Conservation (phyloP, 2,797 vertebrate genomes). For the Gallinago solitaria region DNA sequence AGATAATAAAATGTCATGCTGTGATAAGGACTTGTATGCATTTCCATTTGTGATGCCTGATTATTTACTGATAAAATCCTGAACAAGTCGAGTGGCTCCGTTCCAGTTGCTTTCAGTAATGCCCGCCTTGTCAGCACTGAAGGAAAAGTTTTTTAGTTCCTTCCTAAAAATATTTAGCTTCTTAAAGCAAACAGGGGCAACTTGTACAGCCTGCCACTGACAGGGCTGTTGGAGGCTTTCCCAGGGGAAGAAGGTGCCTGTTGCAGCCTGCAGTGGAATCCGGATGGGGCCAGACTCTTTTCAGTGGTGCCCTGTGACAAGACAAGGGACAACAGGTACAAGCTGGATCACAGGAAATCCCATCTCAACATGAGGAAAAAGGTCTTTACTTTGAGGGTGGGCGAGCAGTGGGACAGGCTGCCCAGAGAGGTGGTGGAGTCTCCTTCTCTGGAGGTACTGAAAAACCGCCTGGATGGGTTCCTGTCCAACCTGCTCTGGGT, state of each 20-base stretch:
- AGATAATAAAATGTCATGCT: neutral
- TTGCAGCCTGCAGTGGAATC: neutral
- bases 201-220: neutral
- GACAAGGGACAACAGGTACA: neutral
- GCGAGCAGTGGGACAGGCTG: neutral
- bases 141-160: neutral
- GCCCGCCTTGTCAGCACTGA: neutral
- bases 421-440: neutral
- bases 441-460: neutral
- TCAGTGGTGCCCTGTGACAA: neutral
- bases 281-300: neutral
- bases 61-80: conserved; percentile 6
- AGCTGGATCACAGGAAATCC: neutral
- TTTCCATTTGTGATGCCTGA: conserved; percentile 33
- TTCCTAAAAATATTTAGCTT: neutral
- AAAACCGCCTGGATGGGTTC: neutral
- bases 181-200: neutral
- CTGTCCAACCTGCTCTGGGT: neutral
- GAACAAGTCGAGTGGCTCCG: neutral
- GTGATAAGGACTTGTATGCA: neutral
- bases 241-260: rapidly evolving
- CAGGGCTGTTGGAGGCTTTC: rapidly evolving
- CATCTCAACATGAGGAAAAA: neutral
- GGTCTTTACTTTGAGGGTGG: neutral
- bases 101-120: neutral